Evolutionary conservation across 2,797 vertebrate species (phyloP), one percentile per base, ranked within the genome.

Genomic region (Diplodus puntazzo): DNA sequence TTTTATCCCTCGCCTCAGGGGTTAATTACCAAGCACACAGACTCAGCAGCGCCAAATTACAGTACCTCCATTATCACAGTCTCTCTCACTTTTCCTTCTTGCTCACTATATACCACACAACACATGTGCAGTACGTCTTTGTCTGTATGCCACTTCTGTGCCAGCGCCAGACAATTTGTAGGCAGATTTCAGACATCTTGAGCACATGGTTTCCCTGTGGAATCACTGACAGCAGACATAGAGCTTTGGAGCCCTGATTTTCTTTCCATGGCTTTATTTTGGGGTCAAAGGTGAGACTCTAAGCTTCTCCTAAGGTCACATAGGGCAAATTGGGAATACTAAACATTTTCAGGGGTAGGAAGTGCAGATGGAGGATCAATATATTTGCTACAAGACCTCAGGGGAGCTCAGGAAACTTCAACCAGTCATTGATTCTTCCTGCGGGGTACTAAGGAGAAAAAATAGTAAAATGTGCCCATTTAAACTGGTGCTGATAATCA

Each of bases 1-100:
- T 83, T 74, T 82, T 75, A 83, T 76, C 64, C 54, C n/a, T 55
- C 14, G 82, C 73, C 73, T 78, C 74, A 72, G 83, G 87, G 80
- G 87, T 92, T 93, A 91, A 94, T 92, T 91, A 89, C 69, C 54
- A 30, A 79, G 58, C 74, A 39, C 55, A 57, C 60, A 68, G 68
- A 82, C 74, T 78, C 58, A 80, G 66, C 65, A 85, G 74, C 42
- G 73, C 68, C 65, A 85, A 63, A 78, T 83, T 71, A 76, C 54
- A 50, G 13, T 21, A 79, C 18, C 64, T 25, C 34, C 45, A 61
- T 73, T 77, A 83, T 75, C 49, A 16, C 49, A 49, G 39, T n/a
- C 53, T 50, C 13, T 63, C 42, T 65, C 25, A 61, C 12, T 64
- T 48, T 34, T 49, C 21, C 34, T 59, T 48, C 20, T 77, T 45